Evolutionary conservation across 2,113 vertebrate species (phyloP).

Genomic region (Ophthalmolycus amberensis): DNA sequence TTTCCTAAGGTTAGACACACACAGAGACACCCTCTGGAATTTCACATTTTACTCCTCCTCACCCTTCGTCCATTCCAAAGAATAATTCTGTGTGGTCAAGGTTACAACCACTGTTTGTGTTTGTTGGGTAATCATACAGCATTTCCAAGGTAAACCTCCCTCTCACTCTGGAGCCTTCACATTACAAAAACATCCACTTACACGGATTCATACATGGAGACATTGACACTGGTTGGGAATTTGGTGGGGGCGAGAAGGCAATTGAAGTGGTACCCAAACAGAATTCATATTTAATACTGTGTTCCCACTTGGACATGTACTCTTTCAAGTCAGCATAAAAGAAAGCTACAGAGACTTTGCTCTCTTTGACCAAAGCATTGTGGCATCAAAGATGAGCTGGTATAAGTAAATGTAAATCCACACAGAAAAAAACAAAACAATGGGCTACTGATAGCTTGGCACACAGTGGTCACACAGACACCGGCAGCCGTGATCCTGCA

Average conservation of each 20-base stretch:
- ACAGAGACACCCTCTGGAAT: conserved; percentile 80
- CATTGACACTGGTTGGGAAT: conserved; percentile 58
- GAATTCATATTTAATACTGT: conserved; percentile 76
- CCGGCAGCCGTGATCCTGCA: not conserved
- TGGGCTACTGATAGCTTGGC: conserved; percentile 74
- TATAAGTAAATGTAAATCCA: conserved; percentile 45
- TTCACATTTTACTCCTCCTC: conserved; percentile 75
- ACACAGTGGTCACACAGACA: conserved; percentile 66
- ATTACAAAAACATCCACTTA: conserved; percentile 82
- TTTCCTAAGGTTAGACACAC: conserved; percentile 84
- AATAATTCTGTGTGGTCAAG: conserved; percentile 71
- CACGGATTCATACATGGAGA: conserved; percentile 67
- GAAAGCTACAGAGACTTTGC: conserved; percentile 77
- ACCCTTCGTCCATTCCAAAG: conserved; percentile 67
- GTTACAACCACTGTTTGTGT: conserved; percentile 81
- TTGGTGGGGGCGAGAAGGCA: conserved; percentile 50
- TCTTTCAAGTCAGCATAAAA: conserved; percentile 80
- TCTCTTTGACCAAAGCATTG: conserved; percentile 60
- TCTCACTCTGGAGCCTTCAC: conserved; percentile 71
- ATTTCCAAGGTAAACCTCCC: conserved; percentile 69
- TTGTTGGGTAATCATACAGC: conserved; percentile 77
- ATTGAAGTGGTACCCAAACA: conserved; percentile 73
- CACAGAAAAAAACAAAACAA: not conserved
- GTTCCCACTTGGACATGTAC: conserved; percentile 69
- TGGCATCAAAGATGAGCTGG: conserved; percentile 61